These are phyloP conservation scores for Drosophila suboccidentalis DNA, from an alignment of 2,888 invertebrate species.

Conservation along the genomic window DNA sequence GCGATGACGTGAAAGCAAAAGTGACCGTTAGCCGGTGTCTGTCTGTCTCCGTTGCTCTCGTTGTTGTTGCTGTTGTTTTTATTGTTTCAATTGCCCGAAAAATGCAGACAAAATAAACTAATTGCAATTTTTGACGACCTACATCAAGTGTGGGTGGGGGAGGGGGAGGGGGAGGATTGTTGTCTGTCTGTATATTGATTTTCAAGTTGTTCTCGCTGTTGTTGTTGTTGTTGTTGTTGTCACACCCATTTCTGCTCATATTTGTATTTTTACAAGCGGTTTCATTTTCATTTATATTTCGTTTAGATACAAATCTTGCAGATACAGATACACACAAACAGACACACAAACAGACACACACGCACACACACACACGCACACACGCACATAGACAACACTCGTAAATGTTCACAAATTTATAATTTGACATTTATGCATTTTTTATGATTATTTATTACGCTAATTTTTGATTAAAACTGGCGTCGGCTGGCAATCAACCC, in stretches of 20 bases:
- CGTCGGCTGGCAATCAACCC: constrained; percentile 28
- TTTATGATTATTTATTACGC: constrained; percentile 71
- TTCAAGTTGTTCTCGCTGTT: constrained; percentile 2
- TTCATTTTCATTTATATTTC: constrained; percentile 21
- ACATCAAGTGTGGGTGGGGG: constrained; percentile 39
- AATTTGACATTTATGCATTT: constrained; percentile 72
- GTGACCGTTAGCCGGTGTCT: constrained; percentile 26
- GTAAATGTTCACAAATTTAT: constrained; percentile 43
- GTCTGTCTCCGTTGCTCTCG: not conserved
- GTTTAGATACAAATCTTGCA: constrained; percentile 35
- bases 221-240: constrained; percentile 4
- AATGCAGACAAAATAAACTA: constrained; percentile 57
- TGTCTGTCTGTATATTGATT: constrained; percentile 29
- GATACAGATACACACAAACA: constrained; percentile 9
- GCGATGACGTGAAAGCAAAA: constrained; percentile 43
- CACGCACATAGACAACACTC: constrained; percentile 2
- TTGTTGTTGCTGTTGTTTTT: constrained; percentile 5
- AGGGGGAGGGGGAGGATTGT: not conserved
- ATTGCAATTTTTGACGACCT: constrained; percentile 63
- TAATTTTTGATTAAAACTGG: constrained; percentile 68
- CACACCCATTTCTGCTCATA: constrained; percentile 18
- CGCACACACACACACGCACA: not conserved
- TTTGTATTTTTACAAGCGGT: constrained; percentile 6
- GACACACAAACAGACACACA: too few species aligned
- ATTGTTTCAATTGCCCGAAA: constrained; percentile 39